Evolutionary conservation across 2,797 vertebrate species (phyloP).

Genomic region (Gambelia wislizenii): DNA sequence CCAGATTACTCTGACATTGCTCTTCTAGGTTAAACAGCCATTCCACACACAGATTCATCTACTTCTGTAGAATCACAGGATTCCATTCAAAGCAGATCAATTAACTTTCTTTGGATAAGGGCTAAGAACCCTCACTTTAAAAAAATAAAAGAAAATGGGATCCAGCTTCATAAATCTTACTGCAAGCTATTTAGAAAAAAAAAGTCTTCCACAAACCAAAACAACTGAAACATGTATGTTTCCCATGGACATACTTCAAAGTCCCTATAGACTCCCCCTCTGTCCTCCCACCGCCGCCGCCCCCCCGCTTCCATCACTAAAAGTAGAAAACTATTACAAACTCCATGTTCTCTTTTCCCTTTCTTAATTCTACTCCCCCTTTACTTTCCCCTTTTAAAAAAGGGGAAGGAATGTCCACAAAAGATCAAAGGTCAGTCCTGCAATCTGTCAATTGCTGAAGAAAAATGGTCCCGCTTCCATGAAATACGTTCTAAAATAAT

Average conservation of each 20-base stretch:
- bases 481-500: constrained; percentile 95
- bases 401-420: constrained; percentile 76
- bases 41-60: constrained; percentile 48
- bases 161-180: constrained; percentile 77
- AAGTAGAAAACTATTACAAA: constrained; percentile 82
- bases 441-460: constrained; percentile 91
- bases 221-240: constrained; percentile 73
- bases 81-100: constrained; percentile 37
- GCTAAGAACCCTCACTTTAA: constrained; percentile 67
- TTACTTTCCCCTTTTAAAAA: background rate
- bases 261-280: constrained; percentile 78
- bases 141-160: constrained; percentile 66
- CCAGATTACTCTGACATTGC: background rate
- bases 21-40: constrained; percentile 47
- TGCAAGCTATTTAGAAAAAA: constrained; percentile 56
- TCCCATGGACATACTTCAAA: constrained; percentile 83
- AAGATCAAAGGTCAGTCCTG: constrained; percentile 90
- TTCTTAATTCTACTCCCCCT: background rate
- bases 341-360: constrained; percentile 63
- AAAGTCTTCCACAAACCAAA: constrained; percentile 73
- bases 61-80: constrained; percentile 19
- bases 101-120: constrained; percentile 55
- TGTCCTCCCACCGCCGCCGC: too few species aligned
- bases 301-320: constrained; percentile 67
- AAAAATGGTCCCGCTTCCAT: constrained; percentile 91